These are phyloP conservation scores for Catharus fuscescens DNA, from an alignment of 2,113 vertebrate genomes.

Conservation along the genomic window DNA sequence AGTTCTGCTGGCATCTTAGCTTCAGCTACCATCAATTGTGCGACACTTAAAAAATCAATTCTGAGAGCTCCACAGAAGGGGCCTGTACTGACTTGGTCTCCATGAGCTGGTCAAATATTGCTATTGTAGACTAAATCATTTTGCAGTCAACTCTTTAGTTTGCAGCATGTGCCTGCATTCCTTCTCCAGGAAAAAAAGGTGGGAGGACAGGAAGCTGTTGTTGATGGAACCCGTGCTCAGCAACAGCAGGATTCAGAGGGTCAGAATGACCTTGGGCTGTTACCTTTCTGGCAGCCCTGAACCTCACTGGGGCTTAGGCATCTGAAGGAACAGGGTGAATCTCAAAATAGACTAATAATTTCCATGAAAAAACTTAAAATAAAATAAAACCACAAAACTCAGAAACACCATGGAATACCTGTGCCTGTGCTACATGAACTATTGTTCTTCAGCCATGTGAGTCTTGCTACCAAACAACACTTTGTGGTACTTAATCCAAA, in stretches of 20 bases:
- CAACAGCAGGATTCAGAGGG: neutral
- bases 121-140: neutral
- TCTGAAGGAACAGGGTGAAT: neutral
- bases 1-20: neutral
- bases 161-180: neutral
- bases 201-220: neutral
- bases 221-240: neutral
- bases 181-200: neutral
- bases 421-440: neutral
- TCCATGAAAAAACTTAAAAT: neutral
- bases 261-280: neutral
- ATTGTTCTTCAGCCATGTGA: neutral
- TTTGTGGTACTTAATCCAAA: neutral
- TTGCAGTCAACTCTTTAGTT: neutral
- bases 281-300: neutral
- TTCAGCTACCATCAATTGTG: neutral
- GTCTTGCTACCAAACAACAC: neutral
- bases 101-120: neutral
- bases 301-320: rapidly evolving
- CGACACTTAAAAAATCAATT: neutral
- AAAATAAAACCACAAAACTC: neutral
- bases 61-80: neutral
- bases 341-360: neutral
- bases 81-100: neutral
- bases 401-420: rapidly evolving